phyloP scores from a whole-genome alignment of 2,797 vertebrate species.

The Hephaestus fuliginosus region DNA sequence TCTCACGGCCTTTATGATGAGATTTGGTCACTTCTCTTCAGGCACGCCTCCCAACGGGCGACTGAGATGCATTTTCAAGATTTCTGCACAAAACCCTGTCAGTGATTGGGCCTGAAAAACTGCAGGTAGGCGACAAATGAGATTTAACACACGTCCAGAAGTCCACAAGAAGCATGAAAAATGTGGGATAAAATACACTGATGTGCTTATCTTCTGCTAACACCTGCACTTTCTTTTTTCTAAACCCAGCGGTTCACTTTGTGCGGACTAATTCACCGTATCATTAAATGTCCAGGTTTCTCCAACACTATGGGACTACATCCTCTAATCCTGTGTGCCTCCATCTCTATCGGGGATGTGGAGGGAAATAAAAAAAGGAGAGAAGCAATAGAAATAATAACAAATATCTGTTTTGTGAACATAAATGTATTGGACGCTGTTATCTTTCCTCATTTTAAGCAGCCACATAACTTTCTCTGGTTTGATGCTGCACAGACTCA shows the following conservation, averaged over 20 bases:
- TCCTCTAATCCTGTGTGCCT: conserved; percentile 9
- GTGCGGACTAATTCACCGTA: conserved; percentile 8
- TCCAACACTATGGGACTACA: background rate
- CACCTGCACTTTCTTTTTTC: conserved; percentile 38
- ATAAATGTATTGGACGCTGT: background rate
- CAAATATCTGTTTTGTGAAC: background rate
- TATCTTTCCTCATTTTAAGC: background rate
- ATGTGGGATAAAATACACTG: background rate
- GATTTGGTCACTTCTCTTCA: background rate
- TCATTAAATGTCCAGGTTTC: conserved; percentile 27
- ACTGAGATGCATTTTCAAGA: background rate
- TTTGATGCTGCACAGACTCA: background rate
- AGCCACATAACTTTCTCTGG: background rate
- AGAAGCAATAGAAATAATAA: background rate
- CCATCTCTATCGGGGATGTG: background rate
- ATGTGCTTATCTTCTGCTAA: conserved; percentile 38
- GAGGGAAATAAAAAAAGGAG: background rate
- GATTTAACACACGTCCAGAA: conserved; percentile 8
- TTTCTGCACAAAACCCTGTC: background rate
- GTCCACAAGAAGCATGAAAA: background rate
- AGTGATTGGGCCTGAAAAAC: conserved; percentile 10
- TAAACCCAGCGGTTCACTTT: background rate
- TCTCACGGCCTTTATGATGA: background rate
- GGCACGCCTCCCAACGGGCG: too few relatives aligned
- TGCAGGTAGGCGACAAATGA: background rate